Base-by-base conservation (phyloP, 1,140 invertebrate species). In the Cyclargus thomasi region DNA sequence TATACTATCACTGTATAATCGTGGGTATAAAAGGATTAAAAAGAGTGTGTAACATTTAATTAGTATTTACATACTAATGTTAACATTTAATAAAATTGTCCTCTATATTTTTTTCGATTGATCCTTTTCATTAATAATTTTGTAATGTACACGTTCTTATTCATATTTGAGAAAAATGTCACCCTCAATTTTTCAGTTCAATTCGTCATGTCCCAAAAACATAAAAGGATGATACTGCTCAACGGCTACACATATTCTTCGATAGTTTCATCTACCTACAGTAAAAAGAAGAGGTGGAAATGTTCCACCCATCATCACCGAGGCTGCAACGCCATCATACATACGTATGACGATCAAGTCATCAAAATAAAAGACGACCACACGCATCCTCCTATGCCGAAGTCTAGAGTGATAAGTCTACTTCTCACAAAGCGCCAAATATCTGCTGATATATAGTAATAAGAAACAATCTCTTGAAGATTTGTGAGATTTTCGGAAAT, bases 301-400 rank as follows among this genome's bases (percentile, higher is more conserved):
- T 86, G 83, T 23, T 80, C 78, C 18, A 81, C 81, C 0, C 74
- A 80, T 35, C 69, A 74, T 35, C 64, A 62, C 6, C 69, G 67
- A 10, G 77, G 79, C 2, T 86, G 84, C 22, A 62, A 67, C 22
- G 81, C 78, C 0, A 18, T 64, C n/a, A 64, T 83, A n/a, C 57
- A 64, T 57, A 75, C 73, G 3, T n/a, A 68, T 3, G 39, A 72
- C 0, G 67, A 75, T 21, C 65, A 67, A 53, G 21, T 77, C 8
- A 23, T 80, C 0, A 22, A 35, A 7, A 35, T 70, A 0, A 67
- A 69, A 5, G 70, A 72, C 10, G 57, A 63, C 1, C 75, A 76
- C 55, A 72, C 70, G 10, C 78, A 79, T 63, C 63, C 57, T 0
- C 63, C 55, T 21, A 62, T 59, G 55, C 10, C 11, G 1, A 47